Conservation (phyloP, 2,888 invertebrate genomes). For the Hydriomena furcata region DNA sequence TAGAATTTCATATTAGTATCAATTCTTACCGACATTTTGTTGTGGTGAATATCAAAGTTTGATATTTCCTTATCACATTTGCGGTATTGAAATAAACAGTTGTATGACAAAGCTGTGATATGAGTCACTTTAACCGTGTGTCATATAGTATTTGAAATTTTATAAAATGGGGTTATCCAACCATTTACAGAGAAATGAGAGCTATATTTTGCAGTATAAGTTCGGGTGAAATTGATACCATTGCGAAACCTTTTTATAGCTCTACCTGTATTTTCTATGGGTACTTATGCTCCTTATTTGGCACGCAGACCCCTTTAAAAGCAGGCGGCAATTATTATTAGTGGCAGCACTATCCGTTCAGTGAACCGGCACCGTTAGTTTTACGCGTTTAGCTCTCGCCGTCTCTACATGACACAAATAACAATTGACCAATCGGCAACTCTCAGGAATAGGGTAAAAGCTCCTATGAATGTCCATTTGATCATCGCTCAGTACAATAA, state of each 20-base stretch:
- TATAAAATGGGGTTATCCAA: conserved; percentile 7
- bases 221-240: conserved; percentile 11
- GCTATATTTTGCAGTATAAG: neutral
- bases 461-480: conserved; percentile 2
- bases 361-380: conserved; percentile 79
- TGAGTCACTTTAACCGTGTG: conserved; percentile 17
- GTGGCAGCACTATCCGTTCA: conserved; percentile 73
- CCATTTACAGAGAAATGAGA: neutral
- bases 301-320: conserved; percentile 59
- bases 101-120: neutral
- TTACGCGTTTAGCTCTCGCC: conserved; percentile 76
- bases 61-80: too few relatives aligned
- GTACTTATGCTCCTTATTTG: conserved; percentile 20
- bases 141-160: conserved; percentile 9
- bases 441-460: conserved; percentile 48
- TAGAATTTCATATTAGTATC: too few relatives aligned
- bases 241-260: conserved; percentile 7
- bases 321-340: conserved; percentile 78
- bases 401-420: conserved; percentile 76
- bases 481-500: neutral
- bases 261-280: conserved; percentile 17
- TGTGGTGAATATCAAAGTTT: too few relatives aligned
- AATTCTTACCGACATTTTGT: too few relatives aligned
- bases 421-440: conserved; percentile 67
- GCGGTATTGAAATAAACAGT: too few relatives aligned